Evolutionary conservation across 2,797 vertebrate genomes (phyloP), one percentile per base, ranked within the genome.

Genomic region (Phylloscopus collybita): DNA sequence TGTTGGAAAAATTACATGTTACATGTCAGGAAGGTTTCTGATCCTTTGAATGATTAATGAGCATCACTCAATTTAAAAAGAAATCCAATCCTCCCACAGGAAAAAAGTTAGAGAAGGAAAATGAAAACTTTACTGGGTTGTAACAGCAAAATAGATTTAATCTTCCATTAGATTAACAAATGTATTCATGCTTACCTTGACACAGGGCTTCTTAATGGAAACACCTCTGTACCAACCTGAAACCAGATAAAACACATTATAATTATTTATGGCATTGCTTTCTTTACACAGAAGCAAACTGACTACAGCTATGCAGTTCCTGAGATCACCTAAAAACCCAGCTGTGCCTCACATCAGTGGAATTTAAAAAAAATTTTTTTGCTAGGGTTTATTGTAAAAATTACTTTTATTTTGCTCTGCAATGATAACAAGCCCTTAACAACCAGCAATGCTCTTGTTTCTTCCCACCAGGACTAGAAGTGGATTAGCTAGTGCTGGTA

Each of bases 141-240:
- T n/a, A 89, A 84, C 5, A 80, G 23, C 30, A 73, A 81, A 72
- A 42, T 1, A 79, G 16, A 70, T 50, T 40, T 15, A 54, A 51
- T 45, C 30, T 92, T 61, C 47, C 30, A 57, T 14, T 62, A 69
- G 17, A 67, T 54, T n/a, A 57, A 80, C 72, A 78, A 32, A 40
- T 4, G 3, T 54, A 84, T 80, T 92, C 32, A 72, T 9, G 27
- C 95, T 98, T 98, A 99, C 99, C 99, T 99, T 99, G 84, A 99
- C 96, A 76, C 98, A 99, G 69, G 99, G 99, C 96, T 99, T 99
- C 98, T 98, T 99, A 96, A 98, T 98, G 88, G 99, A 99, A 97
- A 99, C 98, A 87, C 99, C 99, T 98, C 99, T 98, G 98, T 99
- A 99, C 99, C 99, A 99, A 90, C 99, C 99, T 99, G 95, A 92